Evolutionary conservation across 2,888 invertebrate species (phyloP).

Genomic region (Hydrotaea cyrtoneurina): DNA sequence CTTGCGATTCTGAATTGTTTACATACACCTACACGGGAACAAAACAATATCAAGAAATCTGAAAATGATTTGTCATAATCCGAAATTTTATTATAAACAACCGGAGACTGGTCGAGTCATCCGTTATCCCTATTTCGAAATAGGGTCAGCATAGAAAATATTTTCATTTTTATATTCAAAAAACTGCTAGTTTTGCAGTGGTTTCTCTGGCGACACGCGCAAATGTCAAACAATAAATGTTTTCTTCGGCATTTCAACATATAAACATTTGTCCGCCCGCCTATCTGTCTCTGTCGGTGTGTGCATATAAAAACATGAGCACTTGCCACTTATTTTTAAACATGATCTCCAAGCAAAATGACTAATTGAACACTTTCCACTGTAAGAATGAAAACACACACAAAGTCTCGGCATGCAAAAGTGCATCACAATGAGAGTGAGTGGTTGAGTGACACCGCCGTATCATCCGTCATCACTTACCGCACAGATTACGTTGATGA

Average conservation of each 20-base stretch:
- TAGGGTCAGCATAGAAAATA: not conserved
- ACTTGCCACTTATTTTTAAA: conserved; percentile 11
- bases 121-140: not conserved
- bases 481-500: conserved; percentile 69
- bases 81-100: not conserved
- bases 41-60: not conserved
- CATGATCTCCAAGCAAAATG: conserved; percentile 5
- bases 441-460: not conserved
- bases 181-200: not conserved
- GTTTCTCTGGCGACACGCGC: not conserved
- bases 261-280: not conserved
- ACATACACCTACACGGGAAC: not conserved
- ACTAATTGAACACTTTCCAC: conserved; percentile 8
- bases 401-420: not conserved
- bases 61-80: conserved; percentile 3
- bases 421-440: not conserved
- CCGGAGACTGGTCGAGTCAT: too few species aligned
- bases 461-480: conserved; percentile 50
- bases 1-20: too few species aligned
- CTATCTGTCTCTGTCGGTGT: not conserved
- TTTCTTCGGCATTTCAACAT: not conserved
- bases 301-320: not conserved
- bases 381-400: not conserved
- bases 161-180: not conserved
- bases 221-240: conserved; percentile 11